Evolutionary conservation across 2,113 vertebrate species (phyloP).

Genomic region (Cryptoleucopteryx plumbea): DNA sequence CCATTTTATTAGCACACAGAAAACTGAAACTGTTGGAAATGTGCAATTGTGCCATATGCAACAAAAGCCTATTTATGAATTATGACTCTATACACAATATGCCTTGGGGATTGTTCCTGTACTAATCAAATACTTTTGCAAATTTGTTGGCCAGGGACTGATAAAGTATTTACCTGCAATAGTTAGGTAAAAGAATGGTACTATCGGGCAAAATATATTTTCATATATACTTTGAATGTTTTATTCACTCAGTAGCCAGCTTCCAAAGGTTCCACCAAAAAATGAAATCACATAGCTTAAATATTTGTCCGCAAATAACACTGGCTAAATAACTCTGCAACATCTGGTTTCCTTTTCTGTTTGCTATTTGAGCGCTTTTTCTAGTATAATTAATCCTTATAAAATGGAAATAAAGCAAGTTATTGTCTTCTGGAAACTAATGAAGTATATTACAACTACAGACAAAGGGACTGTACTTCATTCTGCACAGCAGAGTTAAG

Average conservation of each 20-base stretch:
- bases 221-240: not conserved
- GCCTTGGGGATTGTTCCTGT: not conserved
- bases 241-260: not conserved
- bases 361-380: slow-evolving; percentile 30
- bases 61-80: slow-evolving; percentile 14
- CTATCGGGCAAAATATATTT: not conserved
- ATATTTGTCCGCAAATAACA: slow-evolving; percentile 40
- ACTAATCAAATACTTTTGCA: not conserved
- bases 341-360: slow-evolving; percentile 57
- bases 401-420: slow-evolving; percentile 48
- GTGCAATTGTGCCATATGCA: not conserved
- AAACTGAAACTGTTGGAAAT: not conserved
- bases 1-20: not conserved
- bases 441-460: slow-evolving; percentile 25
- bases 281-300: slow-evolving; percentile 20
- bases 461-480: not conserved
- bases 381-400: slow-evolving; percentile 48
- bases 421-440: slow-evolving; percentile 55
- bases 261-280: not conserved
- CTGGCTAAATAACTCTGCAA: slow-evolving; percentile 38
- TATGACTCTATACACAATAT: not conserved
- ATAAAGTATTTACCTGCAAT: slow-evolving; percentile 1
- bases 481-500: not conserved
- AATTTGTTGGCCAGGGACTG: not conserved
- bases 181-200: not conserved